phyloP scores from a whole-genome alignment of 1,140 invertebrate species.

The Macrobrachium nipponense region DNA sequence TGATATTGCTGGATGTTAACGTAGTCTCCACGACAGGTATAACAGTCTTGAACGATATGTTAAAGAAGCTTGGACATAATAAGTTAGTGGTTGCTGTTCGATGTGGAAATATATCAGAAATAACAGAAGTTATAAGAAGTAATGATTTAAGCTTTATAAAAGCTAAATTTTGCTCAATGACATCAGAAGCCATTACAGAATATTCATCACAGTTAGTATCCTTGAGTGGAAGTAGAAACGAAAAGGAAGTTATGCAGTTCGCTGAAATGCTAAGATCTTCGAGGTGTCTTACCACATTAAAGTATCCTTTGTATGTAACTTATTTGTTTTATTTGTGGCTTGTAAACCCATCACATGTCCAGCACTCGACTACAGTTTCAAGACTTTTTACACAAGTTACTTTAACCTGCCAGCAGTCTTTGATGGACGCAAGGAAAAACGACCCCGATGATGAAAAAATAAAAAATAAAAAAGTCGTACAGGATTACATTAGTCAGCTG shows the following conservation, averaged over 20 bases:
- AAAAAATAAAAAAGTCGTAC: not conserved
- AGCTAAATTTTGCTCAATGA: slow-evolving; percentile 42
- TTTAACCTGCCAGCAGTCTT: not conserved
- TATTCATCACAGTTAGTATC: slow-evolving; percentile 30
- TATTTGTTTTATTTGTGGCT: slow-evolving; percentile 46
- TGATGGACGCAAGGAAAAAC: slow-evolving; percentile 2
- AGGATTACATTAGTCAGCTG: slow-evolving; percentile 2
- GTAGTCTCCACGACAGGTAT: not conserved
- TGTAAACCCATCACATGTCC: slow-evolving; percentile 1
- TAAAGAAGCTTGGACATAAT: slow-evolving; percentile 28
- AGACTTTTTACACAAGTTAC: slow-evolving; percentile 28
- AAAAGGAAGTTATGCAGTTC: slow-evolving; percentile 24
- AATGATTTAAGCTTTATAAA: not conserved
- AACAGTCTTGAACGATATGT: slow-evolving; percentile 19
- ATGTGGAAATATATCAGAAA: not conserved
- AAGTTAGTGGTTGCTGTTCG: slow-evolving; percentile 4
- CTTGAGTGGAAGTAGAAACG: slow-evolving; percentile 1
- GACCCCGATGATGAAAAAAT: not conserved
- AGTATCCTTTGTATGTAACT: slow-evolving; percentile 37
- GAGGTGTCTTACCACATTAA: slow-evolving; percentile 2
- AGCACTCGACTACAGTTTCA: slow-evolving; percentile 21
- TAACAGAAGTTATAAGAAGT: slow-evolving; percentile 17
- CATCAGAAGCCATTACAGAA: slow-evolving; percentile 18
- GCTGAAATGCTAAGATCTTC: slow-evolving; percentile 22
- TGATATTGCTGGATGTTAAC: slow-evolving; percentile 35